Conservation (phyloP, 53 echinoderm and acorn worm genomes). For the Patiria pectinifera region DNA sequence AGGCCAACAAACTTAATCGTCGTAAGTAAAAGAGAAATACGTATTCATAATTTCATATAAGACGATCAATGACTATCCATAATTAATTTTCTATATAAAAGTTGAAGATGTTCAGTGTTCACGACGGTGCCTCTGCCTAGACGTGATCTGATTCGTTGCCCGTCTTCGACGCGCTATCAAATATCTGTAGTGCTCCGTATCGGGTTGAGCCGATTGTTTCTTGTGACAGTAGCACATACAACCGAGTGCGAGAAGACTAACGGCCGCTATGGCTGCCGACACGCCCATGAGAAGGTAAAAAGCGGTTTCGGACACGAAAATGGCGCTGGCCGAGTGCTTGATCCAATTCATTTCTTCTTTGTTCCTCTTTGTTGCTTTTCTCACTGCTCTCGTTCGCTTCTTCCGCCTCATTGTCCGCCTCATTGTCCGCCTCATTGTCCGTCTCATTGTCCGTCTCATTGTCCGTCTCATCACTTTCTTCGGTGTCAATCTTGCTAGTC, state of each 20-base stretch:
- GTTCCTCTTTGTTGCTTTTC: not conserved
- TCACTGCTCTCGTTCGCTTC: not conserved
- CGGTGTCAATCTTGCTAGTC: not conserved
- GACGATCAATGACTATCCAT: no score
- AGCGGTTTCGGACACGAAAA: conserved; percentile 34
- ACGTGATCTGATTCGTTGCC: not conserved
- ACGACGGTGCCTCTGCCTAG: not conserved
- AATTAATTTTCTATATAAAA: not conserved
- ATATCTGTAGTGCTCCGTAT: conserved; percentile 23
- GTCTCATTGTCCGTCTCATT: no score
- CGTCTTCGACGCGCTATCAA: conserved; percentile 37
- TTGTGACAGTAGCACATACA: not conserved
- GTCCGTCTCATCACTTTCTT: not conserved
- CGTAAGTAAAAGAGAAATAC: no score
- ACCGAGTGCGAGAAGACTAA: conserved; percentile 38
- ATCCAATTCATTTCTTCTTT: not conserved
- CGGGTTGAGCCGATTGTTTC: not conserved
- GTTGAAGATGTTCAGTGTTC: conserved; percentile 12
- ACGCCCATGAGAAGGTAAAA: conserved; percentile 53
- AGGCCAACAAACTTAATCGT: no score
- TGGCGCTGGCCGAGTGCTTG: not conserved
- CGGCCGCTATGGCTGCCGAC: conserved; percentile 41
- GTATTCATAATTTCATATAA: no score
- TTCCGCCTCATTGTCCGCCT: no score
- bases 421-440: no score